Evolutionary conservation across 2,888 invertebrate genomes (phyloP).

Genomic region (Cataglyphis albicans): DNA sequence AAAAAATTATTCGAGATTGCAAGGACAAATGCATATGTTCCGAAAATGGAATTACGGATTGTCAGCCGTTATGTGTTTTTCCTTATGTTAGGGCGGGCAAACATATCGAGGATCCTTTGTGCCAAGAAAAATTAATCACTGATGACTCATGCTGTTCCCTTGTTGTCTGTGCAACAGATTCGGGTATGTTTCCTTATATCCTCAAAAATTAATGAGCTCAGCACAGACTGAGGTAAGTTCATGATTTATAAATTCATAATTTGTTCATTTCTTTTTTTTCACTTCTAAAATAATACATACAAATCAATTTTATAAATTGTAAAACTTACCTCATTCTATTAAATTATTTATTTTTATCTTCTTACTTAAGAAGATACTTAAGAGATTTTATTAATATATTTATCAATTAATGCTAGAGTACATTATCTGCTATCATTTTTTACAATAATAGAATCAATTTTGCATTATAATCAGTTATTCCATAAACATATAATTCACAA

Average conservation of each 20-base stretch:
- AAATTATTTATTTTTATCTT: background rate
- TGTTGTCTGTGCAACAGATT: constrained; percentile 90
- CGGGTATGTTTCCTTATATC: constrained; percentile 82
- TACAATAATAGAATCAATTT: background rate
- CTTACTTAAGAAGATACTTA: background rate
- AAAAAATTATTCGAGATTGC: constrained; percentile 91
- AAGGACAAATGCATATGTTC: constrained; percentile 92
- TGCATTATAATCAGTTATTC: background rate
- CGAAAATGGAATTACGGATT: constrained; percentile 89
- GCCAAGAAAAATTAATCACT: constrained; percentile 90
- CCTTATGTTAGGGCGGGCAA: constrained; percentile 91
- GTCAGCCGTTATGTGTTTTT: constrained; percentile 90
- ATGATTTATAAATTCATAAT: background rate
- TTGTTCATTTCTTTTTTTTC: background rate
- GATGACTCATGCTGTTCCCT: constrained; percentile 91
- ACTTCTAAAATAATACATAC: background rate
- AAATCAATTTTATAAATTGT: background rate
- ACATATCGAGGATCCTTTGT: constrained; percentile 90
- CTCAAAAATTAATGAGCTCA: background rate
- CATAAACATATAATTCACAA: background rate
- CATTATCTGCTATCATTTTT: background rate
- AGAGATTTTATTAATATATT: background rate
- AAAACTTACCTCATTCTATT: background rate
- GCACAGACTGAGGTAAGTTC: background rate
- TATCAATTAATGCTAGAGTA: background rate